A percentile compares a stretch with the other conserved stretches of the same genome.
Evolutionary conservation across 2,797 vertebrate genomes (phyloP).

Genomic region (Spondyliosoma cantharus): DNA sequence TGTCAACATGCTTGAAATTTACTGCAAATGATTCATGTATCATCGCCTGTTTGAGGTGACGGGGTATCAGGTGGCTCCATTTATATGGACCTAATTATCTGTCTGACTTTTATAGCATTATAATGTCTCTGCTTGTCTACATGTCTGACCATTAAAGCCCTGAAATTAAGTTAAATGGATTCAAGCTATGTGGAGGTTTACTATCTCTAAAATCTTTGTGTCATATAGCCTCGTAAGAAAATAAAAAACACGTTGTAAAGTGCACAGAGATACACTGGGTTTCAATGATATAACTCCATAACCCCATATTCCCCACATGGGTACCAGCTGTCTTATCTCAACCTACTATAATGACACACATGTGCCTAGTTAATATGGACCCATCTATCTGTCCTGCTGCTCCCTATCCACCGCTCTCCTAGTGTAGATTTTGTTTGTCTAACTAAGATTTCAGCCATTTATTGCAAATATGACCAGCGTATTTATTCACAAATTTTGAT

Average conservation of each 20-base stretch:
- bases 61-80: constrained; percentile 47
- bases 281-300: constrained; percentile 17
- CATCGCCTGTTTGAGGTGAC: constrained; percentile 27
- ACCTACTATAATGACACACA: constrained; percentile 61
- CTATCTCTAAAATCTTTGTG: constrained; percentile 1
- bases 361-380: constrained; percentile 55
- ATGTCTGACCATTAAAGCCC: constrained; percentile 4
- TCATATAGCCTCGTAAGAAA: constrained; percentile 22
- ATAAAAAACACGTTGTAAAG: not conserved
- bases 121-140: not conserved
- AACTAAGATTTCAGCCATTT: not conserved
- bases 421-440: not conserved
- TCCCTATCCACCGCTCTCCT: constrained; percentile 8
- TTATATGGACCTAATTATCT: constrained; percentile 38
- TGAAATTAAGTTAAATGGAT: constrained; percentile 19
- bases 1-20: not conserved
- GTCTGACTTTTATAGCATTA: constrained; percentile 15
- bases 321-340: constrained; percentile 59
- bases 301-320: constrained; percentile 28
- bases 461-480: not conserved
- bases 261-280: not conserved
- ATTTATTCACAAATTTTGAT: not conserved
- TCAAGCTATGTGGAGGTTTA: constrained; percentile 3
- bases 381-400: constrained; percentile 28
- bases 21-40: constrained; percentile 12